Base-by-base conservation (phyloP, 2,888 invertebrate species). In the Conistra vaccinii region DNA sequence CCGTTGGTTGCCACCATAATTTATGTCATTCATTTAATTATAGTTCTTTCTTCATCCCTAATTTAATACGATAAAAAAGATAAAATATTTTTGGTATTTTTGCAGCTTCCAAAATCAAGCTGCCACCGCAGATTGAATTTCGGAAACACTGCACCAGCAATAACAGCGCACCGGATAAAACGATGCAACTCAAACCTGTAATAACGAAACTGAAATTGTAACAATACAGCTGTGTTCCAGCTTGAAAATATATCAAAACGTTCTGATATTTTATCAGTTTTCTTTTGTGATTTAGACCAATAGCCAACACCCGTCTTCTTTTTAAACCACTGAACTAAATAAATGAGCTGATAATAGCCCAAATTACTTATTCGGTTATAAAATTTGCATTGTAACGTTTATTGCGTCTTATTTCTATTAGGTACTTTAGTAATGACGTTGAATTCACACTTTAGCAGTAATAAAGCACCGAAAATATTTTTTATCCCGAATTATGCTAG, bases 271-370 rank as follows among this genome's bases (percentile, higher is more conserved):
- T 55, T 12, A 9, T n/a, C 14, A 39, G 17, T 51, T 60, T 29
- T 51, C 26, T 67, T 63, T 17, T 57, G 1, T n/a, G 20, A 10
- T 76, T 86, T 69, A 48, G 14, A 61, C 70, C 69, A 72, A 10
- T 1, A 35, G 35, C 5, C 5, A 35, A 53, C 73, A 72, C 61
- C 5, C 42, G 58, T 35, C 7, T 14, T 45, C 12, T 69, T 68
- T 74, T 65, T 53, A 53, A 72, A 76, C 62, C 61, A 70, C 29
- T 58, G 23, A 53, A 45, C 66, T n/a, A 57, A 73, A 75, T 61
- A 69, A 39, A 63, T 48, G 26, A 35, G 10, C 12, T n/a, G 53
- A 17, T 66, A 61, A 66, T 63, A 53, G 71, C 69, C 29, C 9
- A n/a, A 20, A 20, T 42, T 26, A 26, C 1, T 42, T 20, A 10